A percentile compares a stretch with the other conserved stretches of the same genome.
These are phyloP conservation scores for Tachuris rubrigastra DNA, from an alignment of 2,113 vertebrate species.

Conservation along the genomic window DNA sequence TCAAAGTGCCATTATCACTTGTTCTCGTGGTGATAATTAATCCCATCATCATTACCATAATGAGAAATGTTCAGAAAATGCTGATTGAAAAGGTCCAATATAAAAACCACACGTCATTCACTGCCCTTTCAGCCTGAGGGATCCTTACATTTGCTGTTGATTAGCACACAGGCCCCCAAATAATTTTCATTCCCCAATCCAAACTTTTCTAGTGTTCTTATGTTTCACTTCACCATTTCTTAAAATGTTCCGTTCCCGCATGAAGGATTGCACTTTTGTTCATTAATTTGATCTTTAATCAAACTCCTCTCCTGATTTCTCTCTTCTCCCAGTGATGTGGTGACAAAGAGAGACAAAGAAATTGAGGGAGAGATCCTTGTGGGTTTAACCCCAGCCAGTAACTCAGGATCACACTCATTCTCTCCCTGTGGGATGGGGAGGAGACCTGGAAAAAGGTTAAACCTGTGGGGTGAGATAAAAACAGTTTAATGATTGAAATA, in stretches of 20 bases:
- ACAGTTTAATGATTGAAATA: neutral
- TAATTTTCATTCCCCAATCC: slow-evolving; percentile 59
- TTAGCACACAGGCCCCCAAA: slow-evolving; percentile 66
- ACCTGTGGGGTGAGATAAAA: neutral
- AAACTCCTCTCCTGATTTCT: slow-evolving; percentile 47
- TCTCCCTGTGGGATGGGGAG: neutral
- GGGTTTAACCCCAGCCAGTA: neutral
- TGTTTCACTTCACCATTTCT: slow-evolving; percentile 62
- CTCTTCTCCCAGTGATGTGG: neutral
- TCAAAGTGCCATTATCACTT: slow-evolving; percentile 59
- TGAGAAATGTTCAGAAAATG: slow-evolving; percentile 59
- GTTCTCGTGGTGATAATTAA: slow-evolving; percentile 74
- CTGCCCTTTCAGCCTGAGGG: slow-evolving; percentile 61
- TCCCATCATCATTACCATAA: slow-evolving; percentile 71
- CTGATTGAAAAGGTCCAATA: slow-evolving; percentile 69
- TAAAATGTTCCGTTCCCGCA: slow-evolving; percentile 41
- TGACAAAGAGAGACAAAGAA: slow-evolving; percentile 22
- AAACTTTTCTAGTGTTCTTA: slow-evolving; percentile 73
- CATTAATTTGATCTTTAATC: slow-evolving; percentile 70
- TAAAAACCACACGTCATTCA: slow-evolving; percentile 47
- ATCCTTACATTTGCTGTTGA: slow-evolving; percentile 61
- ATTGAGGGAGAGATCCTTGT: neutral
- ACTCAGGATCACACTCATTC: neutral
- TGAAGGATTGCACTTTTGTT: slow-evolving; percentile 59
- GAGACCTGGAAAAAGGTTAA: neutral